Percentiles rank a stretch among this genome's conserved stretches.
Conservation (phyloP, 2,888 invertebrate genomes). For the Elegia similella region DNA sequence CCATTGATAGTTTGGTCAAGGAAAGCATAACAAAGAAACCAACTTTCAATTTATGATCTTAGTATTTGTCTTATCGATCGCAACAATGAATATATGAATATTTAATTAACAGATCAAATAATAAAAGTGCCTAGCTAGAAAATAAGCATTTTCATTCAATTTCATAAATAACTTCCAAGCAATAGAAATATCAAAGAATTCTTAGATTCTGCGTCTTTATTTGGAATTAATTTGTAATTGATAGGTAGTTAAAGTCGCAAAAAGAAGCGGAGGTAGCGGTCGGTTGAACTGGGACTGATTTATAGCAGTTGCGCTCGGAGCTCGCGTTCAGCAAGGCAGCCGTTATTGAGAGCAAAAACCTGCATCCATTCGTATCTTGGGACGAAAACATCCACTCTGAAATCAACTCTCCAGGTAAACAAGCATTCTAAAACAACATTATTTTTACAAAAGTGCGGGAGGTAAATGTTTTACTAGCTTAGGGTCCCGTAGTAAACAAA, state of each 20-base stretch:
- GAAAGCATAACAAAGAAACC: too few relatives aligned
- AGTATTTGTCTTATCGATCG: too few relatives aligned
- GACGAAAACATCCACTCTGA: not conserved
- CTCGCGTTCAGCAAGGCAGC: not conserved
- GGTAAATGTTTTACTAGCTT: too few relatives aligned
- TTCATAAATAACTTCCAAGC: not conserved
- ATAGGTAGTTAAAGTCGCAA: slow-evolving; percentile 16
- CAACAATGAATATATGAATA: too few relatives aligned
- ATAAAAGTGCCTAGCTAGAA: too few relatives aligned
- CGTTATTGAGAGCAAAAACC: slow-evolving; percentile 6
- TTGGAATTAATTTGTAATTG: slow-evolving; percentile 18
- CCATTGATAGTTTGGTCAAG: too few relatives aligned
- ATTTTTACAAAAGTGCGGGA: not conserved
- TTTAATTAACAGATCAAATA: too few relatives aligned
- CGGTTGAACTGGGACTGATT: slow-evolving; percentile 13
- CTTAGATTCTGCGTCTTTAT: slow-evolving; percentile 1
- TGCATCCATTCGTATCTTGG: not conserved
- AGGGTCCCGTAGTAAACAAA: too few relatives aligned
- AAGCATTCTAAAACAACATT: not conserved
- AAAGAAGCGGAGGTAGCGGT: slow-evolving; percentile 15
- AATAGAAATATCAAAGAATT: not conserved
- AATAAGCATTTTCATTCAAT: too few relatives aligned
- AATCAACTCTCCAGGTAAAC: not conserved
- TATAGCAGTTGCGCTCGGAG: slow-evolving; percentile 7
- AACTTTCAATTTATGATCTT: too few relatives aligned